Evolutionary conservation across 2,888 invertebrate species (phyloP).

Genomic region (Urechis unicinctus): DNA sequence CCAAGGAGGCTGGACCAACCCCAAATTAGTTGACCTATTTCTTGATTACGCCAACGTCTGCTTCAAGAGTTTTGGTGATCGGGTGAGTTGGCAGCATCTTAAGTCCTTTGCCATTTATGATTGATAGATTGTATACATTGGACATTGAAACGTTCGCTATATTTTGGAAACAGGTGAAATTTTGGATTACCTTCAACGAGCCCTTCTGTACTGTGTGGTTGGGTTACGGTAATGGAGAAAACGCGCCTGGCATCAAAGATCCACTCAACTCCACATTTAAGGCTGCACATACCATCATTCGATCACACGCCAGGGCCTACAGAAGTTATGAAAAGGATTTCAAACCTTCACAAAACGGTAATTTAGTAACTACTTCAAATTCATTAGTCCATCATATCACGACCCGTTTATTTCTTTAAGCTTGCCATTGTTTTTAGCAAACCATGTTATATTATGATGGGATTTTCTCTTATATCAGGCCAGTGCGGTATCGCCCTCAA

Average conservation of each 20-base stretch:
- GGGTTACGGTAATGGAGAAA: slow-evolving; percentile 20
- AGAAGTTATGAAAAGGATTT: slow-evolving; percentile 44
- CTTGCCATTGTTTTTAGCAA: neutral
- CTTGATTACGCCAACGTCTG: slow-evolving; percentile 46
- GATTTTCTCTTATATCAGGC: slow-evolving; percentile 7
- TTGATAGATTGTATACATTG: too few relatives aligned
- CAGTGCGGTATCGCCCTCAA: slow-evolving; percentile 19
- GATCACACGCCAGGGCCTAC: slow-evolving; percentile 62
- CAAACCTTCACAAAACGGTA: slow-evolving; percentile 20
- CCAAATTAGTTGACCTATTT: slow-evolving; percentile 38
- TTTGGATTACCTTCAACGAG: slow-evolving; percentile 73
- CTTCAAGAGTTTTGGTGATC: slow-evolving; percentile 46
- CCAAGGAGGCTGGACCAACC: slow-evolving; percentile 48
- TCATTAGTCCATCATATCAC: neutral
- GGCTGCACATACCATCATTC: slow-evolving; percentile 60
- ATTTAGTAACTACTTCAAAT: neutral
- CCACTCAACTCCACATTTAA: slow-evolving; percentile 53
- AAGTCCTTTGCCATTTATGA: too few relatives aligned
- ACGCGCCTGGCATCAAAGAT: slow-evolving; percentile 21
- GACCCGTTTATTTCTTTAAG: neutral
- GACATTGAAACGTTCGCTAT: neutral
- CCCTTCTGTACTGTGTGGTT: slow-evolving; percentile 49
- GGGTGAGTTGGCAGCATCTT: slow-evolving; percentile 25
- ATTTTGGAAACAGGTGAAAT: slow-evolving; percentile 39
- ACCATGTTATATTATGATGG: neutral